Conservation (phyloP, 2,888 invertebrate species). For the Chaitophorus viminalis region DNA sequence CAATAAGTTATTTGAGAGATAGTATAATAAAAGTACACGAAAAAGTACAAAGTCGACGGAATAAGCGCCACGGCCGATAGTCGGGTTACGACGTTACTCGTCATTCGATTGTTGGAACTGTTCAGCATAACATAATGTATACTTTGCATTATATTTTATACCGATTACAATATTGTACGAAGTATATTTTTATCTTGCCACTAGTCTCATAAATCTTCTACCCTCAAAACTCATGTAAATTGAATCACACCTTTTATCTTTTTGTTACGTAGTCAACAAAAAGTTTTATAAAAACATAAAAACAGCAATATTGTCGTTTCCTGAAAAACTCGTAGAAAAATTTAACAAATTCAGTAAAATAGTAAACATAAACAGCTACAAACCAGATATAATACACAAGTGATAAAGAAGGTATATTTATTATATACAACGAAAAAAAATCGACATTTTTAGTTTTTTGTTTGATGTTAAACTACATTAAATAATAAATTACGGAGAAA, state of each 20-base stretch:
- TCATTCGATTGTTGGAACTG: neutral
- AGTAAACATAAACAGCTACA: neutral
- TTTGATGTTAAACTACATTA: neutral
- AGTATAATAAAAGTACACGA: neutral
- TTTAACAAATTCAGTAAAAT: neutral
- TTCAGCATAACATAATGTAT: neutral
- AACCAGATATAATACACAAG: neutral
- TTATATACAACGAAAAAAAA: too few species aligned
- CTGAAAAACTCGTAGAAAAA: neutral
- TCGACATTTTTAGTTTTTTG: neutral
- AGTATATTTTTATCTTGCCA: neutral
- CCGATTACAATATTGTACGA: neutral
- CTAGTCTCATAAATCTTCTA: constrained; percentile 5
- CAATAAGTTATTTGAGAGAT: neutral
- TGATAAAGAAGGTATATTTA: neutral
- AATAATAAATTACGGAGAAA: neutral
- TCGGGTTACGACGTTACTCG: neutral
- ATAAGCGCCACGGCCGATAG: neutral
- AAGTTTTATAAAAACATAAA: neutral
- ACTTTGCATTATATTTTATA: neutral
- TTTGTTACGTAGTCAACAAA: neutral
- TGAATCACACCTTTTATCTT: neutral
- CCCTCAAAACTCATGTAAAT: neutral
- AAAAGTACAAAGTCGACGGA: neutral
- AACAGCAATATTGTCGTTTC: neutral